Conservation (phyloP, 2,797 vertebrate species). For the Gymnodraco acuticeps region DNA sequence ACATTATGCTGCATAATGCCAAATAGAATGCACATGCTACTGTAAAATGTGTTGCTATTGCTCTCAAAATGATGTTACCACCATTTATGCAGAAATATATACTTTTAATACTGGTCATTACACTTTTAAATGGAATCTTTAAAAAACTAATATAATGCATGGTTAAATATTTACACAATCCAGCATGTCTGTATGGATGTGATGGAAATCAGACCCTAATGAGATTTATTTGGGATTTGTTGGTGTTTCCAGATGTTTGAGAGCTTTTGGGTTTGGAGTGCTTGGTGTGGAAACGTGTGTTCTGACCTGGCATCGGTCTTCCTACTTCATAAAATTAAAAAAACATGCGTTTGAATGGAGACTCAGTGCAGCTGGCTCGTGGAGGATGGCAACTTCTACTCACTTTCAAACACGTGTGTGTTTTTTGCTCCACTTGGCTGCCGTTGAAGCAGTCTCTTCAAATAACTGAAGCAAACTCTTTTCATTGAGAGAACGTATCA, state of each 20-base stretch:
- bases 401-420: slow-evolving; percentile 41
- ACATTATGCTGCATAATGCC: slow-evolving; percentile 36
- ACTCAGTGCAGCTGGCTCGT: slow-evolving; percentile 27
- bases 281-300: slow-evolving; percentile 56
- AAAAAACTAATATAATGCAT: slow-evolving; percentile 33
- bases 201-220: slow-evolving; percentile 43
- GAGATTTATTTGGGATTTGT: slow-evolving; percentile 42
- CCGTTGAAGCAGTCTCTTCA: slow-evolving; percentile 34
- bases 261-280: slow-evolving; percentile 33
- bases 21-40: slow-evolving; percentile 51
- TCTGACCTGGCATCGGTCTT: slow-evolving; percentile 45
- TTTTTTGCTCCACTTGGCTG: slow-evolving; percentile 20
- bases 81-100: slow-evolving; percentile 5
- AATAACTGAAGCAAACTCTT: slow-evolving; percentile 40
- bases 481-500: slow-evolving; percentile 24
- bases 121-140: slow-evolving; percentile 12
- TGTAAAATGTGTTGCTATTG: slow-evolving; percentile 30
- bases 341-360: slow-evolving; percentile 58
- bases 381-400: slow-evolving; percentile 44
- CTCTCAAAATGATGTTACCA: slow-evolving; percentile 36
- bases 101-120: not conserved
- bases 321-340: slow-evolving; percentile 49
- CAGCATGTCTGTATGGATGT: slow-evolving; percentile 34
- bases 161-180: slow-evolving; percentile 17
- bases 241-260: slow-evolving; percentile 55